Percentiles rank a stretch among this genome's conserved stretches.
Evolutionary conservation across 2,113 vertebrate genomes (phyloP).

Genomic region (Sakesphorus luctuosus): DNA sequence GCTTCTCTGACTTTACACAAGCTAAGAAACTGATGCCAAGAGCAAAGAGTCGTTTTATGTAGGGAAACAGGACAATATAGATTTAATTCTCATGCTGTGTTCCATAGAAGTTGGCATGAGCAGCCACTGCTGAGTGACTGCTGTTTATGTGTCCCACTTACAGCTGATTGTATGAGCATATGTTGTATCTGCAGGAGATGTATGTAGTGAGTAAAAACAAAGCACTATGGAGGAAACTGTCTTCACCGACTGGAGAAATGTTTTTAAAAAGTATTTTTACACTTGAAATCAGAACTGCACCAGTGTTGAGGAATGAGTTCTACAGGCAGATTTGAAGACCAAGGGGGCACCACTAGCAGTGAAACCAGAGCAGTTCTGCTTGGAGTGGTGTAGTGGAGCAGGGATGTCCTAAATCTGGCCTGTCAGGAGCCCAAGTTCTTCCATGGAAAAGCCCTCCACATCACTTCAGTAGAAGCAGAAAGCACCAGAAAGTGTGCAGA

Average conservation of each 20-base stretch:
- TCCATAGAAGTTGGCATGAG: slow-evolving; percentile 32
- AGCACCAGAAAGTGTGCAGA: background rate
- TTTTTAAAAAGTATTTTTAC: background rate
- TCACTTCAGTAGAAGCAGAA: background rate
- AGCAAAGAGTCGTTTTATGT: slow-evolving; percentile 12
- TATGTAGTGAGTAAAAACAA: slow-evolving; percentile 25
- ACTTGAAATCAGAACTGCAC: background rate
- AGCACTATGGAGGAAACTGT: background rate
- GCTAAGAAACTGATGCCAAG: background rate
- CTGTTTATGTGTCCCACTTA: slow-evolving; percentile 51
- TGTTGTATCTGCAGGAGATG: slow-evolving; percentile 49
- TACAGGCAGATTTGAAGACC: background rate
- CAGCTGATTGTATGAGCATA: slow-evolving; percentile 48
- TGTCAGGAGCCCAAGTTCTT: background rate
- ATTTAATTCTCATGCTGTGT: slow-evolving; percentile 2
- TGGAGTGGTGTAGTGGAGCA: background rate
- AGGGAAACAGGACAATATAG: background rate
- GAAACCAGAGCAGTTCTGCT: background rate
- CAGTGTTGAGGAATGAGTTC: background rate
- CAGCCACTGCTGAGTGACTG: slow-evolving; percentile 37
- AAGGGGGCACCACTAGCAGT: background rate
- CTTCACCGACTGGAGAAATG: background rate
- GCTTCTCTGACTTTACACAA: background rate
- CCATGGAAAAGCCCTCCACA: background rate
- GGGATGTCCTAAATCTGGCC: background rate